Conservation (phyloP, 1,140 invertebrate species). For the Lepidostoma basale region DNA sequence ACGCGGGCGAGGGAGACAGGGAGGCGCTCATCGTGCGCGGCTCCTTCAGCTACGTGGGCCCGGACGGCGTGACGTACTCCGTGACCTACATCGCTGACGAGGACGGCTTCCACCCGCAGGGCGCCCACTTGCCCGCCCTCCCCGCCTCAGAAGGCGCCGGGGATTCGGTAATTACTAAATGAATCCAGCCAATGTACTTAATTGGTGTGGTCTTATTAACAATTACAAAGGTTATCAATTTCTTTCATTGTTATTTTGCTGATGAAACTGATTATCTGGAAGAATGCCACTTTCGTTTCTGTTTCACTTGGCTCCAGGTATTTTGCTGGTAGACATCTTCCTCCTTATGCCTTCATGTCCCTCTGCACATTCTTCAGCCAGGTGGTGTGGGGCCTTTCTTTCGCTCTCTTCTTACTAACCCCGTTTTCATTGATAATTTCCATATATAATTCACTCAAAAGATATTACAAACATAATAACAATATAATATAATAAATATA, state of each 20-base stretch:
- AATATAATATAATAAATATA: no score
- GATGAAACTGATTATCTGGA: no score
- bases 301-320: no score
- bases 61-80: conserved; percentile 62
- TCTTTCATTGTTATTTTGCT: no score
- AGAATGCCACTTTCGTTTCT: no score
- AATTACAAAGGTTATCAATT: neutral
- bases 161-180: neutral
- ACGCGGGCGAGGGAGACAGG: conserved; percentile 59
- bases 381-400: no score
- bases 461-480: neutral
- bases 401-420: no score
- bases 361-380: no score
- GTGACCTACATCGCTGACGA: conserved; percentile 79
- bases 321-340: no score
- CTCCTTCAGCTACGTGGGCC: conserved; percentile 62
- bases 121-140: conserved; percentile 59
- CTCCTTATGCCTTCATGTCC: no score
- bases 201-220: neutral
- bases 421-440: no score
- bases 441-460: neutral
- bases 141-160: conserved; percentile 5
- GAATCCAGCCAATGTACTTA: neutral
- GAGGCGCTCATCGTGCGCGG: conserved; percentile 55
- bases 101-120: conserved; percentile 70